Base-by-base conservation (phyloP, 2,113 vertebrate species). In the Nothocercus julius region DNA sequence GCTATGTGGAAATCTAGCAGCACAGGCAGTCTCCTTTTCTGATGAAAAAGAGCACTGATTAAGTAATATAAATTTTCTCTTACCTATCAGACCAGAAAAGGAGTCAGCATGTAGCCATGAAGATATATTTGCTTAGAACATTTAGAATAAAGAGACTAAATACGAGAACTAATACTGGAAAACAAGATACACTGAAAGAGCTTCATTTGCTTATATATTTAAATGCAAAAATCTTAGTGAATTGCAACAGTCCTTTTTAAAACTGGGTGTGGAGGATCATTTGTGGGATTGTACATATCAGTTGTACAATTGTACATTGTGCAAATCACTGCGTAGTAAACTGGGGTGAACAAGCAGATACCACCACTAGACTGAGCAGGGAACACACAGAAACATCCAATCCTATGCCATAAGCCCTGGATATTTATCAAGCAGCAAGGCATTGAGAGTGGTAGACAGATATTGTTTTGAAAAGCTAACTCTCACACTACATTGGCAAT, bases 1-100 rank as follows among this genome's bases (percentile, higher is more conserved):
- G 30, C 56, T 61, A n/a, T 0, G 0, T 7, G 16, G 28, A 40
- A 42, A 38, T 28, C 21, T 24, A 64, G 36, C 40, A 78, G 44
- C 32, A 53, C 4, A 38, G 45, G 3, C 18, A 44, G 13, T 7
- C 32, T 42, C 14, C 70, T 82, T 64, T 59, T 32, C 17, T 47
- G 8, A 27, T 8, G 18, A 27, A 78, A 72, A 82, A 32, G 11
- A 61, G 11, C 30, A 86, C 4, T 75, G 76, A 22, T 51, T 66
- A 53, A 85, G 42, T 47, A 61, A 49, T 7, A 22, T 2, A 45
- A 3, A 47, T 70, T 21, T 66, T 76, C 17, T 68, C 75, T 56
- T 30, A 56, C n/a, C 38, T 85, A 17, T 32, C 18, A 77, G 13
- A 13, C 45, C 62, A 75, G 45, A 20, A 75, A 49, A 21, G 66